phyloP scores from a whole-genome alignment of 2,797 vertebrate genomes.

The Austrolebias charrua region DNA sequence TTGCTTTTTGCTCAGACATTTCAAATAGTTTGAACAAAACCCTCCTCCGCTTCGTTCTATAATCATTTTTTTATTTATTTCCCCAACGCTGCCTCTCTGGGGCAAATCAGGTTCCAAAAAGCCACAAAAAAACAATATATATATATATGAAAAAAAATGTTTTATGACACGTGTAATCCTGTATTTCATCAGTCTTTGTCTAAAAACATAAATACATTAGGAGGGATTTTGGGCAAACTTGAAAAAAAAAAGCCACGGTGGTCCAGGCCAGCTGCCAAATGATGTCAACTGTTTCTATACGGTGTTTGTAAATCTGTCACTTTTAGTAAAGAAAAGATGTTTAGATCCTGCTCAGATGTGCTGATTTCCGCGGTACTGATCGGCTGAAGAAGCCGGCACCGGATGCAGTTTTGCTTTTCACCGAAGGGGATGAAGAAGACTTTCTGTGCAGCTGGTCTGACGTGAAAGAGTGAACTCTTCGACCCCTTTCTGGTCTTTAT shows the following conservation, averaged over 20 bases:
- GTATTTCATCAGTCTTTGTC: constrained; percentile 61
- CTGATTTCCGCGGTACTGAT: constrained; percentile 67
- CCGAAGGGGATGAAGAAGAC: constrained; percentile 52
- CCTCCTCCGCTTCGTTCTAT: constrained; percentile 40
- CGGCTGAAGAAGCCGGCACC: constrained; percentile 47
- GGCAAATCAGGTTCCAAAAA: constrained; percentile 65
- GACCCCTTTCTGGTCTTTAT: constrained; percentile 60
- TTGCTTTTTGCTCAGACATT: constrained; percentile 24
- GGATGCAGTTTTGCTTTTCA: constrained; percentile 46
- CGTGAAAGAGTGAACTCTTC: constrained; percentile 54
- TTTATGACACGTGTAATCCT: constrained; percentile 62
- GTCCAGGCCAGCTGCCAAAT: constrained; percentile 71
- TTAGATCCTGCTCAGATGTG: constrained; percentile 61
- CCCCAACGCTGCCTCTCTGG: constrained; percentile 43
- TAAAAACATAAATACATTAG: constrained; percentile 23
- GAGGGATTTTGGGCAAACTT: constrained; percentile 60
- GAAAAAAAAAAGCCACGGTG: constrained; percentile 64
- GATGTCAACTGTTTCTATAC: constrained; percentile 75
- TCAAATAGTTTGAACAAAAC: constrained; percentile 46
- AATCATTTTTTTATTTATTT: constrained; percentile 45
- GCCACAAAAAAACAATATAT: constrained; percentile 38
- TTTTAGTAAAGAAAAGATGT: constrained; percentile 63
- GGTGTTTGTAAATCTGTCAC: constrained; percentile 73
- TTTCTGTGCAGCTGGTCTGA: constrained; percentile 69
- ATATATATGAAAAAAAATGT: constrained; percentile 7